Base-by-base conservation (phyloP, 2,888 invertebrate genomes). In the Caenorhabditis virilis region DNA sequence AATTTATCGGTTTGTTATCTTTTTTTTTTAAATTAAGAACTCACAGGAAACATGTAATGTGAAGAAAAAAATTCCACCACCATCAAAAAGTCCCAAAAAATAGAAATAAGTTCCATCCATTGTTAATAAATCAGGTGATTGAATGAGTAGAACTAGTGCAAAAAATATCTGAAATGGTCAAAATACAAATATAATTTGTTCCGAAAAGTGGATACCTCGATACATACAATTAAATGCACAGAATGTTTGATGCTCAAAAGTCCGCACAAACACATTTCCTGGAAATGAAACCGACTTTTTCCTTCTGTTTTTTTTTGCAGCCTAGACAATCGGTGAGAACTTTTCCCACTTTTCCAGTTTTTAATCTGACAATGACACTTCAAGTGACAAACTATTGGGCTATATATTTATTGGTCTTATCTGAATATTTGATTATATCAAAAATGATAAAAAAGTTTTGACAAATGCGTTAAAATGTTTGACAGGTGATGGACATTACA, bases 221-320 rank as follows among this genome's bases (percentile, higher is more conserved):
- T 66, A 36, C 69, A 69, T 46, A 62, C 48, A 33, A 72, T 63
- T 20, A 72, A 49, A 41, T 72, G 57, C 1, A 72, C 69, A 0
- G 72, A 72, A 30, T 66, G 65, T n/a, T 57, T 54, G 13, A 72
- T 47, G 16, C 59, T 65, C n/a, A 72, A 59, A 38, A 72, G 49
- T 22, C 72, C 72, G 33, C 72, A 72, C 30, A 72, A 51, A 47
- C 72, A 72, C 72, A 72, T 72, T 51, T 72, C 72, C 72, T 72
- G 52, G 38, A 68, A 57, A 38, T 6, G 13, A 30, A 30, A 30
- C 30, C 6, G 30, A 30, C 13, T 30, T 13, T n/a, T n/a, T n/a
- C n/a, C n/a, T n/a, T n/a, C n/a, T n/a, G n/a, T n/a, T n/a, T n/a
- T n/a, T n/a, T n/a, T n/a, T n/a, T n/a, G n/a, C n/a, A n/a, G n/a